These are phyloP conservation scores for Oryctolagus cuniculus DNA, from an alignment of 2,113 vertebrate genomes.

Conservation along the genomic window mOryCun1.1 NC_091453.1:95577001-95577500, in stretches of 20 bases:
- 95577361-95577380: not conserved
- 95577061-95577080: too few species aligned
- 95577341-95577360: not conserved
- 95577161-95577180: not conserved
- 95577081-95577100: too few species aligned
- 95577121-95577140: too few species aligned
- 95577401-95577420: not conserved
- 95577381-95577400: not conserved
- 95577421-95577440: not conserved
- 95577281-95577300: not conserved
- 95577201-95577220: conserved; percentile 6
- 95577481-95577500: not conserved
- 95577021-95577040: too few species aligned
- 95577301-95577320: not conserved
- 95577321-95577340: not conserved
- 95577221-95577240: not conserved
- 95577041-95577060: too few species aligned
- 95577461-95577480: not conserved
- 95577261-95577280: not conserved
- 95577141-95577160: too few species aligned
- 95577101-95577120: too few species aligned
- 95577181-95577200: not conserved
- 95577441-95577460: not conserved
- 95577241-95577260: not conserved
- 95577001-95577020: too few species aligned